A percentile compares a stretch with the other conserved stretches of the same genome.
These are phyloP conservation scores for Drosophila meridionalis DNA, from an alignment of 2,888 invertebrate species.

Conservation along the genomic window DNA sequence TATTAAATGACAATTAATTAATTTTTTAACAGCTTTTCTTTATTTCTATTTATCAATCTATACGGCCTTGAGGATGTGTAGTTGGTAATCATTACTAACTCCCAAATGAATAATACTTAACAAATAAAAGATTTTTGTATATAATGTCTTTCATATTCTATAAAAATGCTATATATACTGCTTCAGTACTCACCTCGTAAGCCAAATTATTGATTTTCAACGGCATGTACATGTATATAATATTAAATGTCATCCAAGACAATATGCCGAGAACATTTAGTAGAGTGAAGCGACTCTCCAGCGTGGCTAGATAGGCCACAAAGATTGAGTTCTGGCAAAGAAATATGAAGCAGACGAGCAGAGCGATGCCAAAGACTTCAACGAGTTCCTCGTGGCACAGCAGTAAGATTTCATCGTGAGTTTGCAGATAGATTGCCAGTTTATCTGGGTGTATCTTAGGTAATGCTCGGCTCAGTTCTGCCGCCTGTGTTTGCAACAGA, in stretches of 20 bases:
- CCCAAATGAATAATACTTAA: no score
- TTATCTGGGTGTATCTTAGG: neutral
- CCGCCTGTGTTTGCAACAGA: slow-evolving; percentile 23
- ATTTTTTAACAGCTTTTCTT: no score
- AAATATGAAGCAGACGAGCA: slow-evolving; percentile 16
- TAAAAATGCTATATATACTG: neutral
- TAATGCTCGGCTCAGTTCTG: neutral
- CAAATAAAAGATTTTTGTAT: no score
- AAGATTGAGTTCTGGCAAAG: slow-evolving; percentile 14
- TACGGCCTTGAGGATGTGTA: no score
- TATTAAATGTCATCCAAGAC: neutral
- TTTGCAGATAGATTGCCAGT: slow-evolving; percentile 9
- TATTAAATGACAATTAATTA: no score
- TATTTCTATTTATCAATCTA: no score
- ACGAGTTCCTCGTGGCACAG: slow-evolving; percentile 30
- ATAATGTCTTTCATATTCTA: no score
- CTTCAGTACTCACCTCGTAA: slow-evolving; percentile 18
- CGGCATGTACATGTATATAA: neutral
- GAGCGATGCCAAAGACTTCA: slow-evolving; percentile 10
- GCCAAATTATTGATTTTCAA: slow-evolving; percentile 13
- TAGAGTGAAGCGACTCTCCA: neutral
- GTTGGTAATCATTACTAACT: no score
- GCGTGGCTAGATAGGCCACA: slow-evolving; percentile 18
- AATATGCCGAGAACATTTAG: neutral
- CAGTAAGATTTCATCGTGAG: slow-evolving; percentile 28